These are phyloP conservation scores for Atrina japonica DNA, from an alignment of 2,888 invertebrate species.

Conservation along the genomic window DNA sequence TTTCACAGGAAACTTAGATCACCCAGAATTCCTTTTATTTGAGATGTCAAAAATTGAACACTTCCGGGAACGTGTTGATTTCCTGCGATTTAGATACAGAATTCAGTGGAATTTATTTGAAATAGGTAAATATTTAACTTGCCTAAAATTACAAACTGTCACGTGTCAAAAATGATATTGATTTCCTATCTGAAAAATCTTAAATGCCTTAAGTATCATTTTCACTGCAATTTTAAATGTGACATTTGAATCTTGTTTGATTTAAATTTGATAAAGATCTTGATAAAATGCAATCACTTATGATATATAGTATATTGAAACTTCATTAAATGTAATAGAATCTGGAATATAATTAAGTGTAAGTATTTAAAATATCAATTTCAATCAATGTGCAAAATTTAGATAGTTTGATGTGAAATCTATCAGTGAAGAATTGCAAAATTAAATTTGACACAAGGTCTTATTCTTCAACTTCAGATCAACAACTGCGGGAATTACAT, in stretches of 20 bases:
- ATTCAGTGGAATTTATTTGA: slow-evolving; percentile 77
- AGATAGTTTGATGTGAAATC: no score
- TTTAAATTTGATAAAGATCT: background rate
- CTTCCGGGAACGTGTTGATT: slow-evolving; percentile 75
- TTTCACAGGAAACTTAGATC: slow-evolving; percentile 70
- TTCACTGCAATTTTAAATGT: background rate
- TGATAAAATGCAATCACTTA: no score
- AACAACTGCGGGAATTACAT: slow-evolving; percentile 72
- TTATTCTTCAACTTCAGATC: slow-evolving; percentile 67
- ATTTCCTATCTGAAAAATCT: background rate
- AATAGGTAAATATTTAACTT: slow-evolving; percentile 65
- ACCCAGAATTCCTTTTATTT: slow-evolving; percentile 75
- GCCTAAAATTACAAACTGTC: background rate
- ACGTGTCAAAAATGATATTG: background rate
- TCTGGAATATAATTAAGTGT: no score
- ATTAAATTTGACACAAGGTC: no score
- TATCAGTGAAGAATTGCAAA: no score
- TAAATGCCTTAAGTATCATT: background rate
- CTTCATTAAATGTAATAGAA: no score
- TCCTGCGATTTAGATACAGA: slow-evolving; percentile 73
- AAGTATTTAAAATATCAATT: no score
- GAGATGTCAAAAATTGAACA: slow-evolving; percentile 77
- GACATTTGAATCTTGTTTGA: background rate
- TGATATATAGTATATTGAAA: no score
- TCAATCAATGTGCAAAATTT: no score